These are phyloP conservation scores for Oceanodroma tethys DNA, from an alignment of 2,113 vertebrate genomes.

Conservation along the genomic window DNA sequence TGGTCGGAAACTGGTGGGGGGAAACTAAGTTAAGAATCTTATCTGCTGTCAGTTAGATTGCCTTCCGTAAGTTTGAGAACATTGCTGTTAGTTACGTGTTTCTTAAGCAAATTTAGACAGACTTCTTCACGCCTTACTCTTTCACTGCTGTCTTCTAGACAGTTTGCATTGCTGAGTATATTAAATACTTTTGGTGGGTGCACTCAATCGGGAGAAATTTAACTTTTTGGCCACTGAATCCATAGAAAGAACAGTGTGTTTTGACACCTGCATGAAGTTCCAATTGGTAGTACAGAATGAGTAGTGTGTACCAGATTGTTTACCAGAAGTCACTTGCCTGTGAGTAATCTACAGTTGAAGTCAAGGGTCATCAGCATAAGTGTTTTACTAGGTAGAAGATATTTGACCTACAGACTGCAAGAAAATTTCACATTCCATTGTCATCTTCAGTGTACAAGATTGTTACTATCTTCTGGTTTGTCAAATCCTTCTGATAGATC, in stretches of 20 bases:
- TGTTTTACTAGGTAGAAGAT: not conserved
- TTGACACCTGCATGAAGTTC: not conserved
- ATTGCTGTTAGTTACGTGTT: not conserved
- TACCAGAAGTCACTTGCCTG: not conserved
- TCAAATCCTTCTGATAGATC: not conserved
- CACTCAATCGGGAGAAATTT: not conserved
- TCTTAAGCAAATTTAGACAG: not conserved
- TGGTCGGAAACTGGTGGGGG: not conserved
- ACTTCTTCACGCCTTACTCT: not conserved
- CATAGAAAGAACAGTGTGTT: not conserved
- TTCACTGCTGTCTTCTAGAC: not conserved
- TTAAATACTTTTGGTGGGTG: not conserved
- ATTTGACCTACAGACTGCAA: not conserved
- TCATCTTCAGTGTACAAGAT: not conserved
- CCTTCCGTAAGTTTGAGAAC: not conserved
- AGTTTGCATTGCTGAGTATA: not conserved
- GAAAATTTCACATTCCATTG: not conserved
- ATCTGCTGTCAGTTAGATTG: not conserved
- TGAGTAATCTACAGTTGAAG: not conserved
- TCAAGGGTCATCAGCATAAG: not conserved
- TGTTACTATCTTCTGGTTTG: not conserved
- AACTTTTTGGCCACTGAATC: not conserved
- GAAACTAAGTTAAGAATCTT: not conserved
- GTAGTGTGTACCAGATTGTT: not conserved
- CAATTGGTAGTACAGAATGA: not conserved